Conservation (phyloP, 1,140 invertebrate genomes). For the Schmidtea mediterranea region DNA sequence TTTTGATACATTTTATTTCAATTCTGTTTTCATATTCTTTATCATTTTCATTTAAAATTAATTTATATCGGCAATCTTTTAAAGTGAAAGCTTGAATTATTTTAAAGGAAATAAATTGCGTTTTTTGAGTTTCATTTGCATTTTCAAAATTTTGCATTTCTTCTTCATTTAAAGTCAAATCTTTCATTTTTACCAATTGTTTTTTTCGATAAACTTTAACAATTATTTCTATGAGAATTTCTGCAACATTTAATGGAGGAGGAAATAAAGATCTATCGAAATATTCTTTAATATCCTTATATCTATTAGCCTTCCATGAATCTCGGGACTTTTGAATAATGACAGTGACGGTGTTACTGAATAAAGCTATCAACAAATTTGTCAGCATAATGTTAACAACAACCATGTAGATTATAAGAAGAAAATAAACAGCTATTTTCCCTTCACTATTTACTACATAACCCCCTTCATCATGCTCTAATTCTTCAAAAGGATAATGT, state of each 20-base stretch:
- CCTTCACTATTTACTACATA: too few species aligned
- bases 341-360: slow-evolving; percentile 20
- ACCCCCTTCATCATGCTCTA: too few species aligned
- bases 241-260: slow-evolving; percentile 22
- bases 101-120: too few species aligned
- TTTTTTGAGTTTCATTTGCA: too few species aligned
- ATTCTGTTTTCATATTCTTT: too few species aligned
- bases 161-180: too few species aligned
- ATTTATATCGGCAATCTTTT: too few species aligned
- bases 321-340: slow-evolving; percentile 26
- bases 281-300: slow-evolving; percentile 24
- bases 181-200: not conserved
- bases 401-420: slow-evolving; percentile 24
- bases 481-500: too few species aligned
- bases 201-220: not conserved
- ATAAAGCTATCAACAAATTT: slow-evolving; percentile 29
- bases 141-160: too few species aligned
- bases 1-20: too few species aligned
- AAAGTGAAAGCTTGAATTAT: too few species aligned
- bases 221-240: slow-evolving; percentile 1
- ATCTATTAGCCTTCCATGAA: slow-evolving; percentile 29
- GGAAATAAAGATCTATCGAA: slow-evolving; percentile 20
- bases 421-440: slow-evolving; percentile 8
- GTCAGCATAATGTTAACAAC: slow-evolving; percentile 27
- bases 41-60: too few species aligned